Base-by-base conservation (phyloP, 2,113 vertebrate species). In the Calypte anna region DNA sequence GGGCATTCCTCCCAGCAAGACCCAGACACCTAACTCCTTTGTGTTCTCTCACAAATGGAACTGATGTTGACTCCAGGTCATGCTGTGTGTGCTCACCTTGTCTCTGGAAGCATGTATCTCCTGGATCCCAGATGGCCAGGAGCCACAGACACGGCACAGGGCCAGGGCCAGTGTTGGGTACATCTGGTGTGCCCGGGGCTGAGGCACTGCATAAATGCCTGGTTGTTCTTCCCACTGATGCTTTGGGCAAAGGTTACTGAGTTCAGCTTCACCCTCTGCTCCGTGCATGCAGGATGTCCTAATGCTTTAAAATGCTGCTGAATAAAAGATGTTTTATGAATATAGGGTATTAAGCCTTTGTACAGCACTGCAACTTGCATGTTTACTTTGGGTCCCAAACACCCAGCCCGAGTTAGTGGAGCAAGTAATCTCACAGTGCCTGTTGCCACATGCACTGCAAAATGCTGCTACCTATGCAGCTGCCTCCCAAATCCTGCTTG, bases 301-400 rank as follows among this genome's bases (percentile, higher is more conserved):
- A 79, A 91, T 31, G 46, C 79, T 90, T 86, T 88, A 86, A 93
- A 84, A 84, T 12, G 62, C 38, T 7, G 10, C 59, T 74, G 73
- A 90, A 88, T 74, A 44, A 69, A 95, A 94, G 59, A 74, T 75
- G 51, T 4, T 93, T 88, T 93, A 75, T 91, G 86, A 79, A 70
- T 67, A 70, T 33, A 88, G 36, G 50, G 51, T 78, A 88, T 88
- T 95, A 94, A 80, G 63, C 53, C 76, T 93, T 91, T 91, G 90
- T 91, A 63, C 55, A 92, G 76, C 61, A 40, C 73, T 33, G 61
- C 2, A 3, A 33, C 33, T 79, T 7, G 0, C 7, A 6, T 96
- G 59, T 97, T 97, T 97, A 88, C 86, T 95, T 86, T 96, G 66
- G 40, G 90, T 95, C 63, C 91, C 69, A 75, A 95, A 80, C 69